Base-by-base conservation (phyloP, 2,797 vertebrate genomes). In the Phylloscopus collybita region DNA sequence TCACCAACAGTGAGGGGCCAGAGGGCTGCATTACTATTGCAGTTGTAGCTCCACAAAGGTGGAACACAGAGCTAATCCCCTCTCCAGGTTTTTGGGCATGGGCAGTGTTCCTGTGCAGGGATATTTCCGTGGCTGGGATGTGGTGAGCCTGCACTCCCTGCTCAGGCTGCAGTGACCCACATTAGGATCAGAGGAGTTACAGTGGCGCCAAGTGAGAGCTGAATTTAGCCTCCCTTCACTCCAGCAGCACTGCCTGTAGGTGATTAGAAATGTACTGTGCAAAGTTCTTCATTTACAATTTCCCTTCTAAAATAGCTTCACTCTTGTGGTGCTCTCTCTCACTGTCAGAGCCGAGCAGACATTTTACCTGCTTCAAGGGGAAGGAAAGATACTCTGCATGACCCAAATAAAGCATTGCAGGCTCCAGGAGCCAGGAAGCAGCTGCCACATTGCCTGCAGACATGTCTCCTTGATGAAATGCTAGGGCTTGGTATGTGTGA, bases 361-460 rank as follows among this genome's bases (percentile, higher is more conserved):
- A 65, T 92, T 96, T 76, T 87, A 94, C 93, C 95, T 95, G 91
- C 87, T 95, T 86, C 78, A 92, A 87, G 86, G 92, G 69, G 72
- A 90, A 89, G 51, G 70, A 69, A 36, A 60, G 73, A 71, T 29
- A 34, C 71, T 53, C 9, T 42, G 80, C 2, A 0, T 95, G 96
- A 95, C 96, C 96, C 92, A 97, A 80, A 96, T 96, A 95, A 69
- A 95, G 34, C 2, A 0, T 45, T 53, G 72, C 75, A 53, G 78
- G 74, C 90, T 89, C 61, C 29, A n/a, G 91, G 88, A 93, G 94
- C 94, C 51, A 17, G 86, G 79, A 26, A 90, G 87, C 93, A 95
- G 92, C 93, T 95, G 94, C 91, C 90, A 64, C 73, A 17, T 38
- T 59, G 95, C 96, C 94, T 92, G 83, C 80, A 88, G 96, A 38